A percentile compares a stretch with the other conserved stretches of the same genome.
Conservation (phyloP, 2,797 vertebrate species). For the Oryzias dopingdopingensis region DNA sequence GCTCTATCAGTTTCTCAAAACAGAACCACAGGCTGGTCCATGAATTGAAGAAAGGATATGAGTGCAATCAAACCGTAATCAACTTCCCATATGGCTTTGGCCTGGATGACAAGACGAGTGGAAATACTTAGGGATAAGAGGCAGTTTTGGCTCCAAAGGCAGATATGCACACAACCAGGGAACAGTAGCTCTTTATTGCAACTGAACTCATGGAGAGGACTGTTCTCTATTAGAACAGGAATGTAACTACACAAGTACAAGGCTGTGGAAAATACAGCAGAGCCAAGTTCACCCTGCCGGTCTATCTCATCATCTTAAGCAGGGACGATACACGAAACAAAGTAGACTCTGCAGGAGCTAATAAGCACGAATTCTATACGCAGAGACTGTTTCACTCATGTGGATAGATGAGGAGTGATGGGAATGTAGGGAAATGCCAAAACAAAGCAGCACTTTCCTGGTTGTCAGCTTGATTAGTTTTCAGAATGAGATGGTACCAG, state of each 20-base stretch:
- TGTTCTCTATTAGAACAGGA: slow-evolving; percentile 75
- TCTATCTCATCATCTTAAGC: slow-evolving; percentile 36
- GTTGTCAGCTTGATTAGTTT: slow-evolving; percentile 36
- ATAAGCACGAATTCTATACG: slow-evolving; percentile 43
- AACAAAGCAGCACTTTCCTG: slow-evolving; percentile 39
- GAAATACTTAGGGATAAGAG: slow-evolving; percentile 61
- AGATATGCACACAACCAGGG: slow-evolving; percentile 34
- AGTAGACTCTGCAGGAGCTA: slow-evolving; percentile 48
- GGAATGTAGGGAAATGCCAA: slow-evolving; percentile 59
- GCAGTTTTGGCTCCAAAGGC: slow-evolving; percentile 53
- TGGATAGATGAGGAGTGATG: slow-evolving; percentile 57
- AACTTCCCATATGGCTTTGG: slow-evolving; percentile 67
- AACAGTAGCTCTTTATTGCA: slow-evolving; percentile 76
- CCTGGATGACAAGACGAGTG: slow-evolving; percentile 63
- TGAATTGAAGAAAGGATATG: slow-evolving; percentile 50
- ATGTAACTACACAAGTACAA: slow-evolving; percentile 74
- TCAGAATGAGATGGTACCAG: slow-evolving; percentile 11
- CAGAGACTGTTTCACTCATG: slow-evolving; percentile 39
- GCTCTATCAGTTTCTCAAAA: slow-evolving; percentile 45
- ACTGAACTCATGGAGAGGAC: slow-evolving; percentile 51
- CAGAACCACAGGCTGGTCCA: slow-evolving; percentile 39
- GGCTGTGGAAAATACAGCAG: slow-evolving; percentile 51
- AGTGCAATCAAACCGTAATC: slow-evolving; percentile 72
- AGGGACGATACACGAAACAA: slow-evolving; percentile 19
- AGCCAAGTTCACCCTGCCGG: slow-evolving; percentile 55